These are phyloP conservation scores for Litoditis marina DNA, from an alignment of 2,888 invertebrate species.

Conservation along the genomic window DNA sequence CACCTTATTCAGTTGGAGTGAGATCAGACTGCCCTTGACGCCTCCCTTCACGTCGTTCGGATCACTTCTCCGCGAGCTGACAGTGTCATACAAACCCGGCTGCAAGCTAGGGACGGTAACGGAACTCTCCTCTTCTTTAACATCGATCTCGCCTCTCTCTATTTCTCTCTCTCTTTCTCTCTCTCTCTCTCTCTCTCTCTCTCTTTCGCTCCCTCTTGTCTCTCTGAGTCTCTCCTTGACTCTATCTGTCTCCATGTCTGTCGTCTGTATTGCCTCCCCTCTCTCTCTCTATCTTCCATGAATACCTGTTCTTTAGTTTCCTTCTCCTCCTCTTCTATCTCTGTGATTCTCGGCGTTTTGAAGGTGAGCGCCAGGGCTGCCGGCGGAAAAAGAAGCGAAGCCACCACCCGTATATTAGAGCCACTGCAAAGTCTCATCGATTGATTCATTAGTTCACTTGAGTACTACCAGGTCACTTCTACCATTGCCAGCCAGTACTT, in stretches of 20 bases:
- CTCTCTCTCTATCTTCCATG: too few relatives aligned
- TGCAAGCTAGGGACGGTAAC: too few relatives aligned
- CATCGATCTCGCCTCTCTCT: not conserved
- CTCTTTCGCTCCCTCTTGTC: not conserved
- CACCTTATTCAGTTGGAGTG: conserved; percentile 14
- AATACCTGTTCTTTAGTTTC: too few relatives aligned
- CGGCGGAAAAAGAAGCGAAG: conserved; percentile 85
- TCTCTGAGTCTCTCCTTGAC: too few relatives aligned
- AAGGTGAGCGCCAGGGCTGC: conserved; percentile 31
- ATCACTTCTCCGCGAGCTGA: conserved; percentile 3
- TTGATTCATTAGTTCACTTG: too few relatives aligned
- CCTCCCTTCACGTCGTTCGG: not conserved
- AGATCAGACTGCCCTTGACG: conserved; percentile 11
- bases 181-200: not conserved
- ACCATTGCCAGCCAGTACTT: too few relatives aligned
- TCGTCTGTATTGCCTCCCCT: too few relatives aligned
- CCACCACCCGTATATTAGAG: conserved; percentile 75
- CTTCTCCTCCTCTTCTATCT: not conserved
- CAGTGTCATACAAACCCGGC: conserved; percentile 15
- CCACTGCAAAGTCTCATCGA: too few relatives aligned
- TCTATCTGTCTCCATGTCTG: too few relatives aligned
- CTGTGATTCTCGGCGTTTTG: conserved; percentile 23
- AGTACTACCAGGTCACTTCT: too few relatives aligned
- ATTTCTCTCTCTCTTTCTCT: not conserved
- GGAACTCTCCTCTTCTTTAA: not conserved